Conservation (phyloP, 2,113 vertebrate genomes). For the Atrichornis clamosus region DNA sequence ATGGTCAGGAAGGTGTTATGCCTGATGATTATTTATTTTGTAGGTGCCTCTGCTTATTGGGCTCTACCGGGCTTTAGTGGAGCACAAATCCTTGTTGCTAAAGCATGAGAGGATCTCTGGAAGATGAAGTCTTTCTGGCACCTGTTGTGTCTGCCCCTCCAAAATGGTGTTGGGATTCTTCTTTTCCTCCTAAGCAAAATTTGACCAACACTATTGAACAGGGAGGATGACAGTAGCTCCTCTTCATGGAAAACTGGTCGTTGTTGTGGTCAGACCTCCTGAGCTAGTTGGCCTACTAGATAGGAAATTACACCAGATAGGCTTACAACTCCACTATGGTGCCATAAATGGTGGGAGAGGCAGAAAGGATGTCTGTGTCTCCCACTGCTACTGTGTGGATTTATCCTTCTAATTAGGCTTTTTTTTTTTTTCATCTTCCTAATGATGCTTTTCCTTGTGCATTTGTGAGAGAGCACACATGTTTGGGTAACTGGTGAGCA, state of each 20-base stretch:
- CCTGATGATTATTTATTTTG: neutral
- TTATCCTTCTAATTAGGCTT: neutral
- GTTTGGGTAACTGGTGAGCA: neutral
- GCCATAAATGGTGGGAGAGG: neutral
- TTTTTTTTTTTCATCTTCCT: neutral
- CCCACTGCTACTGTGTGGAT: neutral
- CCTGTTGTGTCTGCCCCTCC: neutral
- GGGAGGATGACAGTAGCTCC: neutral
- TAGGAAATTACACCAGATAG: neutral
- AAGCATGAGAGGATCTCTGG: neutral
- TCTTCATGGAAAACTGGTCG: neutral
- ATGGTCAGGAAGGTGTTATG: neutral
- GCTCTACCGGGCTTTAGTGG: neutral
- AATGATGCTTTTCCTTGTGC: neutral
- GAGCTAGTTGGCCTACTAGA: neutral
- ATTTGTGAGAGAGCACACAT: fast-evolving
- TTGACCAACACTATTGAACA: neutral
- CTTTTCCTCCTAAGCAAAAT: neutral
- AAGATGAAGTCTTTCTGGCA: neutral
- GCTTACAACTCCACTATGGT: neutral
- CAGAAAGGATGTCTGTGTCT: neutral
- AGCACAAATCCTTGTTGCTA: neutral
- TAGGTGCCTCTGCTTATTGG: neutral
- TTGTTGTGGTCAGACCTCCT: neutral
- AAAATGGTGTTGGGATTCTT: neutral